Evolutionary conservation across 2,888 invertebrate genomes (phyloP), one percentile per base, ranked within the genome.

Genomic region (Spilarctia lutea): DNA sequence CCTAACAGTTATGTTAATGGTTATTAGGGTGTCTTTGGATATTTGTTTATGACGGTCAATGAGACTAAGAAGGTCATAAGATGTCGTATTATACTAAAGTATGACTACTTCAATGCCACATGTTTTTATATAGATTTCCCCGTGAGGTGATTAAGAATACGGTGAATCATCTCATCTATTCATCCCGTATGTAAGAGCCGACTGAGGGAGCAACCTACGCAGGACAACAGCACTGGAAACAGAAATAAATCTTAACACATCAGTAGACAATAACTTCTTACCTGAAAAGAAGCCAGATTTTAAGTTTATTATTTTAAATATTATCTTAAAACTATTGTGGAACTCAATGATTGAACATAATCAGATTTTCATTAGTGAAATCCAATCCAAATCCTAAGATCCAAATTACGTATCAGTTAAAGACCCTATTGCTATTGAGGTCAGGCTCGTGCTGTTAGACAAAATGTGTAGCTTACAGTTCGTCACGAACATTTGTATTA

Each of bases 1-100:
- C 73, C 66, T 76, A 78, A 76, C 66, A 35, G 69, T 66, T 16
- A 65, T 72, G 73, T 60, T 79, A 75, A 78, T 75, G 67, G 72
- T 77, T 78, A 78, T 78, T 82, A 69, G 75, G 60, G 65, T 68
- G 60, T 76, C 68, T 71, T 74, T 65, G 76, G 76, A 73, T 80
- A 75, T 68, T 67, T 74, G 71, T 67, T 66, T 74, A 70, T 48
- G 65, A 69, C 33, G 65, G 70, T 70, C 70, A 45, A 42, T 66
- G 42, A 11, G 65, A 30, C 24, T 71, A 71, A 71, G 60, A 70
- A 68, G 33, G 24, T 16, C 71, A 18, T 71, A 30, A 45, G 13
- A 33, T 33, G 2, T 30, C 65, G 39, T 65, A 45, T 48, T 11
- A 33, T 65, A 48, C 48, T 33, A 48, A 60, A 71, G 18, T 65